These are phyloP conservation scores for Drosophila conformis DNA, from an alignment of 2,888 invertebrate species.

Conservation along the genomic window DNA sequence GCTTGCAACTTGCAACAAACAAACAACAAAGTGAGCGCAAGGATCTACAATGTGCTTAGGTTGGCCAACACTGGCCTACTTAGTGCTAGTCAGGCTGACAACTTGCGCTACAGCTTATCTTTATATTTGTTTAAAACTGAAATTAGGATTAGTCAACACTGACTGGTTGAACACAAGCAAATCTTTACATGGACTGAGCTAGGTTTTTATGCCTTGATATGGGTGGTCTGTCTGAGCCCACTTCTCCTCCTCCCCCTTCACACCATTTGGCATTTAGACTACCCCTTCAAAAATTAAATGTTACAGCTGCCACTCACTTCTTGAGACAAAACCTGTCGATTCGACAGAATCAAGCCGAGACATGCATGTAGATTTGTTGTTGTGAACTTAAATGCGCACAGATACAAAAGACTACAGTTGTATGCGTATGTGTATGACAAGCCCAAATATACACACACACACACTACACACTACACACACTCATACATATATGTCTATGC, in stretches of 20 bases:
- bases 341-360: conserved; percentile 42
- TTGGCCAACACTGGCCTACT: conserved; percentile 18
- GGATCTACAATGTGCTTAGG: conserved; percentile 4
- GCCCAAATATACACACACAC: conserved; percentile 8
- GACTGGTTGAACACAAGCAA: neutral
- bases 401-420: neutral
- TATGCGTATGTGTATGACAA: conserved; percentile 12
- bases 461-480: neutral
- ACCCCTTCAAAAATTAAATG: conserved; percentile 4
- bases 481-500: neutral
- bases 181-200: conserved; percentile 13
- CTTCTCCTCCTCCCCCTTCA: neutral
- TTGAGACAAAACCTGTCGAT: conserved; percentile 43
- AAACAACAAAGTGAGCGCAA: neutral
- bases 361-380: conserved; percentile 36
- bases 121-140: neutral
- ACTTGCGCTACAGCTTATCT: neutral
- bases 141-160: conserved; percentile 7
- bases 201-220: neutral
- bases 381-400: conserved; percentile 19
- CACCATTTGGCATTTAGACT: neutral
- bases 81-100: neutral
- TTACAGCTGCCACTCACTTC: conserved; percentile 17
- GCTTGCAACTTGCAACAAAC: conserved; percentile 10
- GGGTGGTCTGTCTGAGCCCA: conserved; percentile 20